Evolutionary conservation across 2,888 invertebrate species (phyloP), one percentile per base, ranked within the genome.

Genomic region (Pyrgus malvae): DNA sequence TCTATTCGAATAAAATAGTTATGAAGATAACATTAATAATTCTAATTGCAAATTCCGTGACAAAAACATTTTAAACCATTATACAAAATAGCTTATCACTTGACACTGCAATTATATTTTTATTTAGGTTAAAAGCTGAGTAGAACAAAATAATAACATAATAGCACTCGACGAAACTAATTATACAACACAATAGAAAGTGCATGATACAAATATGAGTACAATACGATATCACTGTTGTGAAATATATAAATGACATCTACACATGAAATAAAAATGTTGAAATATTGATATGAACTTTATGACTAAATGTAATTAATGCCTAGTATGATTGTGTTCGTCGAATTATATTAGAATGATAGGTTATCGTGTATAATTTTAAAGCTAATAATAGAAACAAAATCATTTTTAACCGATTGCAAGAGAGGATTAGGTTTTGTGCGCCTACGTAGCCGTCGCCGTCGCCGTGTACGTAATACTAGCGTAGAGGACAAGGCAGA

Each of bases 91-190:
- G 17, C 3, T n/a, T 16, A n/a, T 9, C 16, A 45, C 31, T 31
- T 31, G 31, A 49, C 31, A 31, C 29, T 49, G 16, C 40, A 49
- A 49, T 49, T 49, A 49, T 21, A 49, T 40, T 49, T 31, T 21
- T 40, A 49, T 49, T 49, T 40, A 49, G 48, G 48, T 49, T 49
- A 49, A 40, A 49, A 49, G 40, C 40, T 27, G 29, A 48, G 40
- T 40, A 29, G 40, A 49, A 49, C 29, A 38, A 37, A 49, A 49
- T 45, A 45, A 31, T 45, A 21, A 17, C 11, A 31, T 45, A 45
- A 45, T 45, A 14, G 40, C 48, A 9, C 49, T 49, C 40, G 14
- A 41, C 49, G 21, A n/a, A 29, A 41, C 40, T 49, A 49, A 49
- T 40, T 49, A 40, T 17, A 41, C 40, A 40, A 49, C 40, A 49